phyloP scores from a whole-genome alignment of 2,888 invertebrate species.

The Eupeodes luniger region DNA sequence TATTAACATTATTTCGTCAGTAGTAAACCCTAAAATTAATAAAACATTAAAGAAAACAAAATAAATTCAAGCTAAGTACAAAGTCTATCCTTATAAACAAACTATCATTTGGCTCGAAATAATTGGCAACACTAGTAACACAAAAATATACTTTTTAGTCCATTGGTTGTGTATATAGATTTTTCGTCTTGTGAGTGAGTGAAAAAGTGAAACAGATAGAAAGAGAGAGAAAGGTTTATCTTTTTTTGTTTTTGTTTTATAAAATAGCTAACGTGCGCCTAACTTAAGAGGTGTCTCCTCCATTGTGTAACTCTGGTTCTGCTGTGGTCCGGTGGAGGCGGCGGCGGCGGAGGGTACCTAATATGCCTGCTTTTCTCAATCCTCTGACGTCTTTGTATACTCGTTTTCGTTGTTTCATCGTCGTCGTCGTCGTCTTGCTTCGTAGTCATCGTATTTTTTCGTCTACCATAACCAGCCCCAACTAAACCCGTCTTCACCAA shows the following conservation, averaged over 20 bases:
- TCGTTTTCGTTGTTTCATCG: background rate
- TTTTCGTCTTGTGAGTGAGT: too few species aligned
- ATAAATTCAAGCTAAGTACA: background rate
- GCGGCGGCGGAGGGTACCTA: background rate
- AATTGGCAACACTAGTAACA: slow-evolving; percentile 46
- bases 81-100: background rate
- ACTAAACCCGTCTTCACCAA: slow-evolving; percentile 63
- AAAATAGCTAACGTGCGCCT: slow-evolving; percentile 30
- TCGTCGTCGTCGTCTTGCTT: background rate
- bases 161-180: slow-evolving; percentile 13
- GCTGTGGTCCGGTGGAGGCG: too few species aligned
- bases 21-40: slow-evolving; percentile 11
- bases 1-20: slow-evolving; percentile 15
- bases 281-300: slow-evolving; percentile 48
- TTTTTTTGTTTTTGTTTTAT: too few species aligned
- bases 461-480: slow-evolving; percentile 75
- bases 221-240: slow-evolving; percentile 2
- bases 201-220: background rate
- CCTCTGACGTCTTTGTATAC: slow-evolving; percentile 42
- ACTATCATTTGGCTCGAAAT: slow-evolving; percentile 13
- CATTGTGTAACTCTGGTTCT: slow-evolving; percentile 47
- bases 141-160: slow-evolving; percentile 30
- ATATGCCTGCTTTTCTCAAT: slow-evolving; percentile 14
- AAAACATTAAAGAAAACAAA: background rate
- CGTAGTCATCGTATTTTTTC: background rate